Base-by-base conservation (phyloP, 1,140 invertebrate species). In the Pogonomyrmex barbatus region DNA sequence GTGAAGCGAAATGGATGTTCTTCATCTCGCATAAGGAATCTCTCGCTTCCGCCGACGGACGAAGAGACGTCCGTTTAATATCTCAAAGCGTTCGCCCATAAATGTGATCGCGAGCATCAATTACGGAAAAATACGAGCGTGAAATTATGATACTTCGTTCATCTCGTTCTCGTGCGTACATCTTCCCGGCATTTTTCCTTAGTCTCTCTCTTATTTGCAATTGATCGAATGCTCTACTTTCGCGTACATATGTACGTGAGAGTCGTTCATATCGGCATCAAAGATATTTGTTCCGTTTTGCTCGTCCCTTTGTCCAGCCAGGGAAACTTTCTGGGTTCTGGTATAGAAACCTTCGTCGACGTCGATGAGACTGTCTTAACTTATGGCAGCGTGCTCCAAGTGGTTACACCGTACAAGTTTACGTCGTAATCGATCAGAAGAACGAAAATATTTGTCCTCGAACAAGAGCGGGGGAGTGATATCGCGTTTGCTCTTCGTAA, bases 381-480 rank as follows among this genome's bases (percentile, higher is more conserved):
- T 70, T 5, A 4, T n/a, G 12, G 45, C n/a, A 5, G 12, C 24
- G 30, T 10, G 10, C 14, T 33, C 14, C 56, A 63, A 78, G 60
- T 58, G 30, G 52, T 36, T 60, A 60, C 56, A 17, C 6, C 45
- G 54, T 63, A 62, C 24, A 68, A 68, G 47, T 68, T 56, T 54
- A 68, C 77, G 54, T 45, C 50, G 17, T 60, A 71, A 82, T 82
- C 52, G 52, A 82, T n/a, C 30, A 54, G 60, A 5, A 17, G 42
- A 82, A 39, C 52, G 42, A 73, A 82, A 82, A 73, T 82, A 73
- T 82, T 82, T 82, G 30, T 73, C 30, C 39, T 47, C 54, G 30
- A 2, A 73, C 30, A 12, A 58, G 47, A 81, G n/a, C 36, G 39
- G 47, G 45, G 42, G 33, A 47, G 52, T 30, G 36, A 47, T 24